phyloP scores from a whole-genome alignment of 2,113 vertebrate genomes.

The Chiloscyllium plagiosum region DNA sequence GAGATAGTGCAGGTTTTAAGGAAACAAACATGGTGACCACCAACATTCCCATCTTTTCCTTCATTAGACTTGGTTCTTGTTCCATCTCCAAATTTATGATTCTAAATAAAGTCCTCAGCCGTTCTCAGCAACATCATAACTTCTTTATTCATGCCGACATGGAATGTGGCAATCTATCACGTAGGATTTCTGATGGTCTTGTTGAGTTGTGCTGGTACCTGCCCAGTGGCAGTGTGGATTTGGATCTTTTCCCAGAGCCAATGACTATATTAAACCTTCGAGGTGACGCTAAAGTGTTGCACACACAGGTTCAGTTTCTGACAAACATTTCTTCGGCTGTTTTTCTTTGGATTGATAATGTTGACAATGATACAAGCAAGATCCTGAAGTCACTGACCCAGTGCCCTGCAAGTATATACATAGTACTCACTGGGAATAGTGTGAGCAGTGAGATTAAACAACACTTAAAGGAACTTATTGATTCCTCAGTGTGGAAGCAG shows the following conservation, averaged over 20 bases:
- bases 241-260: not conserved
- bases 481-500: not conserved
- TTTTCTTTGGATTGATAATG: not conserved
- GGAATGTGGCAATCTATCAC: conserved; percentile 47
- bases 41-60: conserved; percentile 62
- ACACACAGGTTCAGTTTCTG: not conserved
- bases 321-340: not conserved
- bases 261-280: not conserved
- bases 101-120: conserved; percentile 60
- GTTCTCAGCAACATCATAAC: conserved; percentile 49
- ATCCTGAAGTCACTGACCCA: not conserved
- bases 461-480: not conserved
- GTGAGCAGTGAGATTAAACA: not conserved
- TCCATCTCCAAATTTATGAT: conserved; percentile 62
- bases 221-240: conserved; percentile 43
- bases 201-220: conserved; percentile 66
- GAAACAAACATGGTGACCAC: conserved; percentile 50
- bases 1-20: conserved; percentile 28
- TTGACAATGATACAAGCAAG: not conserved
- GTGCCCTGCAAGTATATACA: not conserved
- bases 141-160: conserved; percentile 57
- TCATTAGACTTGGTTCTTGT: conserved; percentile 57
- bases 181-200: conserved; percentile 61
- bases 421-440: not conserved
- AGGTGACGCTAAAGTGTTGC: not conserved